Base-by-base conservation (phyloP, 2,888 invertebrate species). In the Ophioninae sp. region DNA sequence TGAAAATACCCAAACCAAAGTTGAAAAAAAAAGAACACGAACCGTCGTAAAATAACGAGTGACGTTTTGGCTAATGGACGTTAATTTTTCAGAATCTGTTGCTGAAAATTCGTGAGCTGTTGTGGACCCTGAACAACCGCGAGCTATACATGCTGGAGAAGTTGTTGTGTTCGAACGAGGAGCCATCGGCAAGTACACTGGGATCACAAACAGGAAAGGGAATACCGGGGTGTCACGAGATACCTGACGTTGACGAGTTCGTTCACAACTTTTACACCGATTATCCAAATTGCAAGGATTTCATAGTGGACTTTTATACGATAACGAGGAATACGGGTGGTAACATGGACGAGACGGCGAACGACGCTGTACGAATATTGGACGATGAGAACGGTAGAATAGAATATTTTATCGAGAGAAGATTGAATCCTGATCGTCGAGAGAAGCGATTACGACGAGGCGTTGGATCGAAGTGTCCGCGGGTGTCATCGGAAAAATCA, bases 151-250 rank as follows among this genome's bases (percentile, higher is more conserved):
- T 96, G 87, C 93, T 99, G 83, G 99, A 99, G 92, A 96, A 97
- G 88, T 93, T 98, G 85, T 94, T 99, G 75, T 99, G 99, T 93
- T 98, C 98, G 89, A 97, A 97, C 88, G 98, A 98, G 91, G 97
- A 98, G 87, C 91, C 92, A 0, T 88, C 91, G 5, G 87, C 88
- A 5, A 67, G 23, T 6, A 88, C 92, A 0, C 87, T 91, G 7
- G 85, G 13, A 13, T 44, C 88, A 1, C 89, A 89, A n/a, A 85
- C 90, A 1, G 85, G 88, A 0, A 88, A 87, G 37, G 88, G 89
- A 2, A 0, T 13, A 7, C 44, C 44, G 10, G 64, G 85, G 7
- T 90, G 91, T 75, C 91, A 91, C 77, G 91, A 91, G 20, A 89
- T 91, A 57, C 93, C 93, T 23, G 95, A 96, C 88, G 94, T 96